These are phyloP conservation scores for Parapristionchus giblindavisi DNA, from an alignment of 2,888 invertebrate genomes.

Conservation along the genomic window DNA sequence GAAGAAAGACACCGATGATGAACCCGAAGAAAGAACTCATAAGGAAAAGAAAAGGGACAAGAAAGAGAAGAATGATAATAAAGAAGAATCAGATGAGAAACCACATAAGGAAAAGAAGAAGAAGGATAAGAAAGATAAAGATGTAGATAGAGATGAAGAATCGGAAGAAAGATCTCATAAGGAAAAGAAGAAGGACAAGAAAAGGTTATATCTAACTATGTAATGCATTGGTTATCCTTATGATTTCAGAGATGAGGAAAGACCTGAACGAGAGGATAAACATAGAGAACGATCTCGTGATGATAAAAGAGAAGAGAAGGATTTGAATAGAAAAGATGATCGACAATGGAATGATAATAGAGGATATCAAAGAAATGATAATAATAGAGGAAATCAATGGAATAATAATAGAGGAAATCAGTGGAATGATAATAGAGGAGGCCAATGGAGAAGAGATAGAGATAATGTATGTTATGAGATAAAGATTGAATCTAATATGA, in stretches of 20 bases:
- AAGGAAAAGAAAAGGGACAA: background rate
- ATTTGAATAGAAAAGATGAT: conserved; percentile 20
- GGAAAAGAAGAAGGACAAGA: conserved; percentile 29
- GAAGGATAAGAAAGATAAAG: conserved; percentile 16
- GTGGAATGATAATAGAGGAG: background rate
- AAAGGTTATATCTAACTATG: conserved; percentile 1
- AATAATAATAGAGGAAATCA: background rate
- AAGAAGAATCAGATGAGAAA: background rate
- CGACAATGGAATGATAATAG: conserved; percentile 24
- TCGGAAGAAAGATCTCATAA: conserved; percentile 5
- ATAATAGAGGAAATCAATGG: background rate
- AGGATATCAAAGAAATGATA: conserved; percentile 8
- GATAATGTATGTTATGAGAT: background rate
- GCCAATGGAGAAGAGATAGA: conserved; percentile 34
- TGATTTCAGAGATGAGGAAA: conserved; percentile 6
- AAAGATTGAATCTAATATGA: background rate
- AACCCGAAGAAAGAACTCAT: background rate
- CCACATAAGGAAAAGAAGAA: background rate
- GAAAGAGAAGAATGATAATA: conserved; percentile 27
- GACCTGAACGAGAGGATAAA: background rate
- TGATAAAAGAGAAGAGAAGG: background rate
- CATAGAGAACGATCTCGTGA: conserved; percentile 7
- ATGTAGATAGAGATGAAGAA: conserved; percentile 7
- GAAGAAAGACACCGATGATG: conserved; percentile 20
- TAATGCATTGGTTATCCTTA: background rate